Conservation (phyloP, 2,113 vertebrate genomes). For the Tupaia tana region DNA sequence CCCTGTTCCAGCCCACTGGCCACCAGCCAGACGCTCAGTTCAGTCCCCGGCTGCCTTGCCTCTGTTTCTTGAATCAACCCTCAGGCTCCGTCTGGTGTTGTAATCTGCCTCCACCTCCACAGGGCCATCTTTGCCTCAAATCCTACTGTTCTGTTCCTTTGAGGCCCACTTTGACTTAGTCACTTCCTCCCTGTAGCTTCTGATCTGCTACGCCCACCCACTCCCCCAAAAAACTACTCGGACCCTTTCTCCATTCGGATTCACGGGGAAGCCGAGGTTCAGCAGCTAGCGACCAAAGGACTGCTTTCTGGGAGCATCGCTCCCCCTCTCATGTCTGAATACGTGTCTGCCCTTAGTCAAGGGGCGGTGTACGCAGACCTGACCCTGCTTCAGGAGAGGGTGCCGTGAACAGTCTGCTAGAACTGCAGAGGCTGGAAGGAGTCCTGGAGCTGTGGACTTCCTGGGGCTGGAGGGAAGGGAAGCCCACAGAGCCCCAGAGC, state of each 20-base stretch:
- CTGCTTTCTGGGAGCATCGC: background rate
- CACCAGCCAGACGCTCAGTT: background rate
- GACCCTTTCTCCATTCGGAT: background rate
- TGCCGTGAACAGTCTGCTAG: background rate
- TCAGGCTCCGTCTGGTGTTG: background rate
- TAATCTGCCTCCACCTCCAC: background rate
- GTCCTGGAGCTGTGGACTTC: background rate
- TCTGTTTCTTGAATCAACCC: background rate
- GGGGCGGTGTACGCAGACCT: background rate
- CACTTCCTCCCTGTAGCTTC: slow-evolving; percentile 29
- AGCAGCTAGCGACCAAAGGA: background rate
- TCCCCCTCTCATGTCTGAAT: background rate
- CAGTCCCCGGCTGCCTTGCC: background rate
- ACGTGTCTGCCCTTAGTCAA: background rate
- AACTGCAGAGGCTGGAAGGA: background rate
- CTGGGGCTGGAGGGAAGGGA: background rate
- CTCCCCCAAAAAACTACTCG: background rate
- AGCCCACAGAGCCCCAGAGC: background rate
- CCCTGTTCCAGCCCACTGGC: background rate
- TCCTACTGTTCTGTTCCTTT: background rate
- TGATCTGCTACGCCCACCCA: background rate
- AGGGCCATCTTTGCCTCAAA: background rate
- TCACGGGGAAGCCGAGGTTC: background rate
- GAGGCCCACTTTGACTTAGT: slow-evolving; percentile 1
- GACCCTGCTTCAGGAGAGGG: background rate